Evolutionary conservation across 2,113 vertebrate species (phyloP).

Genomic region (Todiramphus saurophagus): DNA sequence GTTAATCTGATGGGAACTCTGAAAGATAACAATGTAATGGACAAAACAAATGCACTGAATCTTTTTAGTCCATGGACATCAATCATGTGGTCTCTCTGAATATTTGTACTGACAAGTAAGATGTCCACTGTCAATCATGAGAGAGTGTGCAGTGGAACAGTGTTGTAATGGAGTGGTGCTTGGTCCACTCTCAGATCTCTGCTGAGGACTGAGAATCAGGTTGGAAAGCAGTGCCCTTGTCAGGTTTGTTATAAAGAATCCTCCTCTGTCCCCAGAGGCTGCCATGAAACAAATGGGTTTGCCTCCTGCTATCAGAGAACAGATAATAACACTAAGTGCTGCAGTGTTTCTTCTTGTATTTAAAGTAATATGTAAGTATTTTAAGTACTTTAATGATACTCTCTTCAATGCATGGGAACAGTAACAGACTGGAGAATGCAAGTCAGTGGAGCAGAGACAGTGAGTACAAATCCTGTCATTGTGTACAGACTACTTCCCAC

Average conservation of each 20-base stretch:
- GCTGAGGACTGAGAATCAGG: background rate
- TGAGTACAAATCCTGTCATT: background rate
- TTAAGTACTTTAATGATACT: background rate
- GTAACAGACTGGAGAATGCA: background rate
- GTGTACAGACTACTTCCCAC: background rate
- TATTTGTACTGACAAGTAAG: conserved; percentile 45
- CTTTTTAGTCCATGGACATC: background rate
- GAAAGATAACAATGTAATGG: background rate
- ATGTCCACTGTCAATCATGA: background rate
- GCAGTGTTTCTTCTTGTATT: background rate
- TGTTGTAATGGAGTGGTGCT: background rate
- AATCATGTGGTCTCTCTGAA: conserved; percentile 38
- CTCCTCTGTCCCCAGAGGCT: background rate
- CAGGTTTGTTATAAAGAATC: background rate
- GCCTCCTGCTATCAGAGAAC: background rate
- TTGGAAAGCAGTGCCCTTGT: background rate
- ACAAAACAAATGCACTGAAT: conserved; percentile 6
- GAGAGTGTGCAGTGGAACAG: background rate
- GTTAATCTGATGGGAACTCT: conserved; percentile 7
- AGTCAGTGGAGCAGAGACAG: background rate
- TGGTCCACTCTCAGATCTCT: background rate
- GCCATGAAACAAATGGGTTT: background rate
- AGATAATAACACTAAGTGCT: background rate
- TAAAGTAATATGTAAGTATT: background rate
- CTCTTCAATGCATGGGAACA: background rate